Percentiles rank a stretch among this genome's conserved stretches.
These are phyloP conservation scores for Tetramorium alpestre DNA, from an alignment of 1,140 invertebrate species.

Conservation along the genomic window DNA sequence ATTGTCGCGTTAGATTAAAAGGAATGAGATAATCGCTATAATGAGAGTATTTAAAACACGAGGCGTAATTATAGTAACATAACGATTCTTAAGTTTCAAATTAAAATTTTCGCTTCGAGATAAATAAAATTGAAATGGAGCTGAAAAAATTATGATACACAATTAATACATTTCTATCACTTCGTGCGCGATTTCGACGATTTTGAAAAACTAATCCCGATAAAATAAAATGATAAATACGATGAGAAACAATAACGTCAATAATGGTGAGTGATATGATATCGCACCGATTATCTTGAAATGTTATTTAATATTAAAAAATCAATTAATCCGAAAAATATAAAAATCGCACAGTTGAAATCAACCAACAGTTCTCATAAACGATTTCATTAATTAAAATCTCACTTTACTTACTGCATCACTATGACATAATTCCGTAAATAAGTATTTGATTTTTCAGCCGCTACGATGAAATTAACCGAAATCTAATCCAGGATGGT, in stretches of 20 bases:
- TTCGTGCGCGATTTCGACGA: background rate
- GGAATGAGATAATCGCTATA: background rate
- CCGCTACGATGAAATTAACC: slow-evolving; percentile 9
- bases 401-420: too few relatives aligned
- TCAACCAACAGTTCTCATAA: background rate
- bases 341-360: background rate
- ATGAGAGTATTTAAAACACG: background rate
- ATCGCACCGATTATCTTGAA: background rate
- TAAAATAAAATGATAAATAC: background rate
- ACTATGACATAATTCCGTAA: background rate
- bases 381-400: background rate
- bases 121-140: background rate
- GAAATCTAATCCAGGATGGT: background rate
- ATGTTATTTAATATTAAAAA: background rate
- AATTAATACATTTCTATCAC: background rate
- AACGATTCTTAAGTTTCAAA: background rate
- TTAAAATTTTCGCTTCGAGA: background rate
- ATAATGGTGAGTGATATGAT: background rate
- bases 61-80: background rate
- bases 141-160: background rate
- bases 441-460: background rate
- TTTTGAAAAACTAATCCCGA: background rate
- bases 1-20: slow-evolving; percentile 29
- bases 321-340: background rate
- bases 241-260: background rate